A percentile compares a stretch with the other conserved stretches of the same genome.
Evolutionary conservation across 2,797 vertebrate genomes (phyloP).

Genomic region (Bovichtus variegatus): DNA sequence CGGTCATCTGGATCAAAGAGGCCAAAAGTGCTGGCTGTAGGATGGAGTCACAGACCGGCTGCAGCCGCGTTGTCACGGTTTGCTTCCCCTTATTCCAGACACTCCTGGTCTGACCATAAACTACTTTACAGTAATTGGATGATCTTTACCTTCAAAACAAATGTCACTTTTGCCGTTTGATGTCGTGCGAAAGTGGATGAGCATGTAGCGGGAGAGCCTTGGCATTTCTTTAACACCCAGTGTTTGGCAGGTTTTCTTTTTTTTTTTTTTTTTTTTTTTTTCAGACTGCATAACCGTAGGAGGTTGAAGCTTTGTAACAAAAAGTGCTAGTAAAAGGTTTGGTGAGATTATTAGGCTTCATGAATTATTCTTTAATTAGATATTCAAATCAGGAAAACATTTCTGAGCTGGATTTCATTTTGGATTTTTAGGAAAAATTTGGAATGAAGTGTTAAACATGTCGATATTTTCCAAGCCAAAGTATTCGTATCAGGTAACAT

Average conservation of each 20-base stretch:
- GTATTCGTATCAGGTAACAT: not conserved
- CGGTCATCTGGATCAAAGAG: not conserved
- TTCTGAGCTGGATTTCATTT: slow-evolving; percentile 1
- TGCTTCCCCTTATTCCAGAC: no score
- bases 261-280: no score
- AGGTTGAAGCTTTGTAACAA: no score
- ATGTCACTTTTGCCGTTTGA: not conserved
- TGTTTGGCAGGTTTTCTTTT: no score
- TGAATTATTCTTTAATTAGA: not conserved
- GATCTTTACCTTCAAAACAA: slow-evolving; percentile 8
- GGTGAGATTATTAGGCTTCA: not conserved
- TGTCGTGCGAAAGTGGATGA: no score
- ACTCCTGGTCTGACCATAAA: no score
- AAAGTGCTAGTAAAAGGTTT: no score
- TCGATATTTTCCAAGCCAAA: not conserved
- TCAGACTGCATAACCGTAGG: no score
- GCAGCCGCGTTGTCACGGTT: no score
- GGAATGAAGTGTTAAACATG: not conserved
- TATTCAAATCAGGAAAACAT: not conserved
- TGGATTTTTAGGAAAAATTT: no score
- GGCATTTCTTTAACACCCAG: no score
- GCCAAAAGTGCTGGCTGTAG: not conserved
- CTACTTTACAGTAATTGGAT: not conserved
- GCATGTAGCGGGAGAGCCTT: no score
- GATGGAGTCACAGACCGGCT: not conserved